Percentiles rank a stretch among this genome's conserved stretches.
Evolutionary conservation across 2,113 vertebrate genomes (phyloP).

Genomic region (Greenwoodochromis staneri): DNA sequence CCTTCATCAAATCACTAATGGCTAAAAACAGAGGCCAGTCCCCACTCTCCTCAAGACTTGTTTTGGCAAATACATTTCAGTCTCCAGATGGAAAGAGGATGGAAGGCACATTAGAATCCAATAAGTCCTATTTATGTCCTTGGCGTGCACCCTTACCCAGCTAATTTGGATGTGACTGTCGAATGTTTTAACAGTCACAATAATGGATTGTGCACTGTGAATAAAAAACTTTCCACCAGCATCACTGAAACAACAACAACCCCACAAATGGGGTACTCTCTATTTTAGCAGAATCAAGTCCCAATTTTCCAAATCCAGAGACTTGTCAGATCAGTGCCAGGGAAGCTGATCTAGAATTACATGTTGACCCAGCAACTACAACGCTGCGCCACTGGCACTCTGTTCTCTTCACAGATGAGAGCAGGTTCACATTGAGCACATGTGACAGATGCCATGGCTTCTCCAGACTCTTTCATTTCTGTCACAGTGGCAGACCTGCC

Average conservation of each 20-base stretch:
- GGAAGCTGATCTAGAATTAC: background rate
- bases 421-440: background rate
- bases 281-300: background rate
- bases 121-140: constrained; percentile 2
- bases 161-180: background rate
- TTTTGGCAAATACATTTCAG: constrained; percentile 7
- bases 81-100: constrained; percentile 38
- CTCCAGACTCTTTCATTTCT: background rate
- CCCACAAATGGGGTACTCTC: background rate
- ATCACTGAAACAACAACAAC: background rate
- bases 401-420: background rate
- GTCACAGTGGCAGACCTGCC: background rate
- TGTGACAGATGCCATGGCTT: background rate
- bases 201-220: background rate
- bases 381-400: background rate
- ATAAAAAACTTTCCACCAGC: background rate
- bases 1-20: constrained; percentile 55
- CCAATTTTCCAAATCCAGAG: background rate
- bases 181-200: background rate
- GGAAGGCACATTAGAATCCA: constrained; percentile 7
- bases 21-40: constrained; percentile 37
- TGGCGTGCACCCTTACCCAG: background rate
- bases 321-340: background rate
- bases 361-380: background rate
- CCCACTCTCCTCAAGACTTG: constrained; percentile 1